These are phyloP conservation scores for Papilio xuthus DNA, from an alignment of 1,140 invertebrate species.

Conservation along the genomic window DNA sequence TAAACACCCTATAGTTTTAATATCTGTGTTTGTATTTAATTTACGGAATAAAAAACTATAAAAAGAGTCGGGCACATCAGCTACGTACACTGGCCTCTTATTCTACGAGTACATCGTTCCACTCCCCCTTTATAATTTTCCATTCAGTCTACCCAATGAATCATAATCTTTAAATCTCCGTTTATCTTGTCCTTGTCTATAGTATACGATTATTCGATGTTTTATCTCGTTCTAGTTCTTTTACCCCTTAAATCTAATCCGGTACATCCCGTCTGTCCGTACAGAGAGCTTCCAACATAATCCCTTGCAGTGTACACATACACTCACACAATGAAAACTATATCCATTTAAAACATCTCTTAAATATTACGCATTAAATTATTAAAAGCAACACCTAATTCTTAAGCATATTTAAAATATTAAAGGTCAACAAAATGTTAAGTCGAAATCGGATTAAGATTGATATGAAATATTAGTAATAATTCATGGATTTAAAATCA, in stretches of 20 bases:
- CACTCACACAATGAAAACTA: constrained; percentile 44
- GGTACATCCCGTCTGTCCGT: constrained; percentile 71
- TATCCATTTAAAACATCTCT: constrained; percentile 28
- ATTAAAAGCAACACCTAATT: neutral
- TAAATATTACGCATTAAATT: constrained; percentile 16
- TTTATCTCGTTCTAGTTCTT: constrained; percentile 71
- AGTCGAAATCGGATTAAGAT: constrained; percentile 24
- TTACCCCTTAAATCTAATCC: constrained; percentile 80
- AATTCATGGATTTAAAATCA: neutral
- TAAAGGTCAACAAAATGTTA: constrained; percentile 24
- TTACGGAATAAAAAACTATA: constrained; percentile 43
- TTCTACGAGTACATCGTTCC: constrained; percentile 70
- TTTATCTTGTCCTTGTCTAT: constrained; percentile 63
- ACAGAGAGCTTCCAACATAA: constrained; percentile 67
- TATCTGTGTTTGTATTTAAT: neutral
- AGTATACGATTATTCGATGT: constrained; percentile 49
- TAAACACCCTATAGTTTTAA: neutral
- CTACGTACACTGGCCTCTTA: constrained; percentile 59
- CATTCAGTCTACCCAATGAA: constrained; percentile 82
- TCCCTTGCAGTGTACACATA: constrained; percentile 56
- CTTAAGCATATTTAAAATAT: neutral
- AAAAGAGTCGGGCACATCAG: constrained; percentile 56
- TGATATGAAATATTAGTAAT: constrained; percentile 21
- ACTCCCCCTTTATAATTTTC: constrained; percentile 80
- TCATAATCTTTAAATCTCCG: constrained; percentile 82